Evolutionary conservation across 2,888 invertebrate species (phyloP), one percentile per base, ranked within the genome.

Genomic region (Linyphia triangularis): DNA sequence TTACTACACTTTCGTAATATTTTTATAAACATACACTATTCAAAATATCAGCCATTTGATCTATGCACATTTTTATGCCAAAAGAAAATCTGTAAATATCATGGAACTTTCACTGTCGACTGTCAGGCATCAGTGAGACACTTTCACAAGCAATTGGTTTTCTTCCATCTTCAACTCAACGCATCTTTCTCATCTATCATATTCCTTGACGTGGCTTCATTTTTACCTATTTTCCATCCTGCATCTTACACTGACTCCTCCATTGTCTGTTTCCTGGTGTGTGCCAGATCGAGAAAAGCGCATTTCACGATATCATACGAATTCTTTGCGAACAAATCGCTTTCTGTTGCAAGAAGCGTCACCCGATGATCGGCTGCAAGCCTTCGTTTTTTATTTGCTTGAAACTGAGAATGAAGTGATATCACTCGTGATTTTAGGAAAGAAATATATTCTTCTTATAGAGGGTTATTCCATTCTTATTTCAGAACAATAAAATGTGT

Each of bases 161-260:
- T 28, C 63, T 63, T 28, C 26, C 16, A 67, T 33, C 67, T 67
- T 33, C 67, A 30, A 67, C 33, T 33, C 67, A 26, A 13, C 4
- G 63, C 26, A 26, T 30, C 33, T 33, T 33, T 22, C 28, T 28
- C 67, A 67, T 67, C 67, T 67, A 67, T 67, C 67, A 67, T 33
- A 33, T 24, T 4, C 28, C 28, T 30, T 67, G 67, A 67, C 10
- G 33, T 33, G 67, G n/a, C 33, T 67, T 67, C 33, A 67, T 67
- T 67, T 67, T 33, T 33, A 67, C 67, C 67, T 67, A 67, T 67
- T 67, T 67, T 67, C 30, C 67, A 67, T 67, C 33, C 33, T 16
- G 33, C 33, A 33, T 67, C 33, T 22, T 16, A 19, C 33, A 33
- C 30, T 33, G 33, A 33, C n/a, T 28, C 24, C 24, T 28, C 22